These are phyloP conservation scores for Alviniconcha strummeri DNA, from an alignment of 2,888 invertebrate genomes.

Conservation along the genomic window DNA sequence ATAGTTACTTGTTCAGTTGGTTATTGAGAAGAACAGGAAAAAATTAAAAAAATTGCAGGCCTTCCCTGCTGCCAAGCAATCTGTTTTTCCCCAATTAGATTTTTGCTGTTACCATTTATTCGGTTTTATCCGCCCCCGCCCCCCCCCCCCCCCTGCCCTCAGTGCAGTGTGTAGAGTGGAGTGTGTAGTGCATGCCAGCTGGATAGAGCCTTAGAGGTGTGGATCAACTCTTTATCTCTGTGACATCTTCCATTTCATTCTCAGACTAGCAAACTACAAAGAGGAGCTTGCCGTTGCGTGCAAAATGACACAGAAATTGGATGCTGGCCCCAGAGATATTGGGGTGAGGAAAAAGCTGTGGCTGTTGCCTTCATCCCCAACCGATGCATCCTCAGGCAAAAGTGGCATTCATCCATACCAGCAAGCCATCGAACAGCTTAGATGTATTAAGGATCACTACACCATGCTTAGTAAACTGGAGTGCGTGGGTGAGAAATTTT, in stretches of 20 bases:
- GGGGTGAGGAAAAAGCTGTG: slow-evolving; percentile 57
- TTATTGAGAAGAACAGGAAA: no score
- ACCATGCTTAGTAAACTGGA: slow-evolving; percentile 68
- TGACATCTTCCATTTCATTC: background rate
- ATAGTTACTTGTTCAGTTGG: no score
- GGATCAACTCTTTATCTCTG: no score
- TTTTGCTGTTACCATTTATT: no score
- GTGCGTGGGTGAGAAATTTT: slow-evolving; percentile 60
- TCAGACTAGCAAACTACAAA: slow-evolving; percentile 59
- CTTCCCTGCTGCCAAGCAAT: no score
- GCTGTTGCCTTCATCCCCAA: slow-evolving; percentile 35
- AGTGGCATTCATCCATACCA: slow-evolving; percentile 55
- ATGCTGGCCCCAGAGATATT: slow-evolving; percentile 50
- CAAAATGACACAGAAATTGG: slow-evolving; percentile 57
- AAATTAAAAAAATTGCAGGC: no score
- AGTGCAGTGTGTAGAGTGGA: no score
- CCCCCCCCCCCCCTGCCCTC: no score
- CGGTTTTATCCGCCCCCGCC: no score
- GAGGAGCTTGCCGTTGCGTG: slow-evolving; percentile 59
- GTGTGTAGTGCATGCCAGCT: no score
- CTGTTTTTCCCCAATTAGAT: no score
- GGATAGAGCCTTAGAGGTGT: no score
- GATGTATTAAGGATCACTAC: slow-evolving; percentile 47
- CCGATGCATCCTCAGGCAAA: background rate
- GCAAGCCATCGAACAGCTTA: slow-evolving; percentile 58